Evolutionary conservation across 2,113 vertebrate species (phyloP).

Genomic region (Aegypius monachus): DNA sequence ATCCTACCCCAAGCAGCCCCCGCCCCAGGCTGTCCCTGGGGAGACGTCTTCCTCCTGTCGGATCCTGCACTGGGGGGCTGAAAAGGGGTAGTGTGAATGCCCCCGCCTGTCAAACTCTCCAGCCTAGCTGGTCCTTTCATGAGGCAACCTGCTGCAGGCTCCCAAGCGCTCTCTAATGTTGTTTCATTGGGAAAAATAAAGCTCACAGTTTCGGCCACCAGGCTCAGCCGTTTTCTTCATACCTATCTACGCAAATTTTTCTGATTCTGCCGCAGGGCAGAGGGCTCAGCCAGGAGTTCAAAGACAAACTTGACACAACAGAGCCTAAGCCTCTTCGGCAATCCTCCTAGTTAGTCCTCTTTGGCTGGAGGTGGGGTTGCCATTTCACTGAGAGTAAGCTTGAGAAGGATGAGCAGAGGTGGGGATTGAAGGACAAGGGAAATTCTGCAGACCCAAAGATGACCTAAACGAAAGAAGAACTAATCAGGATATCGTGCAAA

Average conservation of each 20-base stretch:
- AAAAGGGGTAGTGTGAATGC: background rate
- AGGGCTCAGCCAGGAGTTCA: background rate
- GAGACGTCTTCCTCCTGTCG: background rate
- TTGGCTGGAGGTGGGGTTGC: background rate
- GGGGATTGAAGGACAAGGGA: background rate
- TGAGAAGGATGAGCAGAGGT: background rate
- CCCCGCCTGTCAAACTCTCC: background rate
- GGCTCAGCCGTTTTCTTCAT: background rate
- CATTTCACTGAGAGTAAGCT: background rate
- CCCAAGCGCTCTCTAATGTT: background rate
- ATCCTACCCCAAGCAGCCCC: background rate
- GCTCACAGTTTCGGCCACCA: background rate
- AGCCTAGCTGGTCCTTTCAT: background rate
- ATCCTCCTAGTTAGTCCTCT: background rate
- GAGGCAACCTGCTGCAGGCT: background rate
- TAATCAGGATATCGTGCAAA: background rate
- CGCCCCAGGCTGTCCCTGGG: fast-evolving
- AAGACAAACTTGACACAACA: background rate
- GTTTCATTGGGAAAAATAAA: background rate
- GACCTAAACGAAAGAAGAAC: background rate
- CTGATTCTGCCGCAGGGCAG: background rate
- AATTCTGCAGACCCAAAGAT: background rate
- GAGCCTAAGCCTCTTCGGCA: background rate
- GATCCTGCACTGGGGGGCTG: background rate
- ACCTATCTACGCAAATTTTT: background rate